phyloP scores from a whole-genome alignment of 1,140 invertebrate genomes.

The Heterodera carotae region DNA sequence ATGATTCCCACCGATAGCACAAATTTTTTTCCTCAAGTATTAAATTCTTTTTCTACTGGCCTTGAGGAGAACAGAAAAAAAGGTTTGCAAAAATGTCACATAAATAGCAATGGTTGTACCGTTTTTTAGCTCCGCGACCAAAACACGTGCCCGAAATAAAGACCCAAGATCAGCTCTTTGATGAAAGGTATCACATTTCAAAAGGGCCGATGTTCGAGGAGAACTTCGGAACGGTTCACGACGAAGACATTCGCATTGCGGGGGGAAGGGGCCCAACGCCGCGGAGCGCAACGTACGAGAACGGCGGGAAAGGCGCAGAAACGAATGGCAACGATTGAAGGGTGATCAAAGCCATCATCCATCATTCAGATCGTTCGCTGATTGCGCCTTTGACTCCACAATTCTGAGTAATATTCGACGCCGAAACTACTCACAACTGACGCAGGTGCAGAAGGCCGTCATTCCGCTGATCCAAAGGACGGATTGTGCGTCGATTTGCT shows the following conservation, averaged over 20 bases:
- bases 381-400: background rate
- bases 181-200: conserved; percentile 22
- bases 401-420: conserved; percentile 23
- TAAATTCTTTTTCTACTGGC: background rate
- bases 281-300: background rate
- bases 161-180: conserved; percentile 16
- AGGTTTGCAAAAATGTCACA: background rate
- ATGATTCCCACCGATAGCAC: background rate
- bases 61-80: background rate
- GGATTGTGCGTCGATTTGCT: background rate
- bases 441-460: conserved; percentile 21
- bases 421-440: background rate
- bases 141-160: conserved; percentile 28
- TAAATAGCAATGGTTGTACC: background rate
- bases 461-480: conserved; percentile 23
- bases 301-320: background rate
- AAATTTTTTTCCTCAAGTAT: background rate
- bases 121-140: conserved; percentile 13
- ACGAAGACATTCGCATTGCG: conserved; percentile 27
- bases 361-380: conserved; percentile 22
- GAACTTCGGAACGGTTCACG: conserved; percentile 26
- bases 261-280: conserved; percentile 21
- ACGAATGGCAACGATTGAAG: no score
- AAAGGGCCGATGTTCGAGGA: conserved; percentile 27
- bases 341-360: no score